phyloP scores from a whole-genome alignment of 2,888 invertebrate genomes.

The Drosophila anceps region DNA sequence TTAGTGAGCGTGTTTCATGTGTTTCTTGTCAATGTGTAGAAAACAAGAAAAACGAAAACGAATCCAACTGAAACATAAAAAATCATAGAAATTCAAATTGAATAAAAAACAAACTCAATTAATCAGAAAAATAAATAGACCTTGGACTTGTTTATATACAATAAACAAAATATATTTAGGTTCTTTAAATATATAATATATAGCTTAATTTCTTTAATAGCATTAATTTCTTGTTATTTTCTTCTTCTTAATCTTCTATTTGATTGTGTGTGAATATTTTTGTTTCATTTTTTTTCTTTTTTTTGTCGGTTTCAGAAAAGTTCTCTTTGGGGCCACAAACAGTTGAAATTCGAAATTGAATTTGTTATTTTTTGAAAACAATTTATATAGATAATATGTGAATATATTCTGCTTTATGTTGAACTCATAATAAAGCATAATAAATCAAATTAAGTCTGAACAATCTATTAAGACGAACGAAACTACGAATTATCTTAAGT shows the following conservation, averaged over 20 bases:
- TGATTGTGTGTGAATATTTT: slow-evolving; percentile 22
- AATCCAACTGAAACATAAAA: not conserved
- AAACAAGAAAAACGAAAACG: slow-evolving; percentile 26
- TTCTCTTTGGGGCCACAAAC: slow-evolving; percentile 89
- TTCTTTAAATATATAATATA: slow-evolving; percentile 43
- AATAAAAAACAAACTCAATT: slow-evolving; percentile 28
- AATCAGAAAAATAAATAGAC: slow-evolving; percentile 35
- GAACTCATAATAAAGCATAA: slow-evolving; percentile 30
- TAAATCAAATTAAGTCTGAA: slow-evolving; percentile 32
- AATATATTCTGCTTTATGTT: slow-evolving; percentile 61
- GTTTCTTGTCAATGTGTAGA: slow-evolving; percentile 72
- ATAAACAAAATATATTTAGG: slow-evolving; percentile 55
- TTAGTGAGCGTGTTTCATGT: slow-evolving; percentile 77
- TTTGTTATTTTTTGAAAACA: slow-evolving; percentile 47
- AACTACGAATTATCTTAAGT: slow-evolving; percentile 61
- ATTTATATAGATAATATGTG: slow-evolving; percentile 47
- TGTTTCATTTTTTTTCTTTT: slow-evolving; percentile 23
- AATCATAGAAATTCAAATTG: slow-evolving; percentile 25
- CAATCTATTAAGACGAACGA: slow-evolving; percentile 43
- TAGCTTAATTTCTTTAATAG: slow-evolving; percentile 44
- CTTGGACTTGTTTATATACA: slow-evolving; percentile 54
- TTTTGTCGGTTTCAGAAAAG: slow-evolving; percentile 89
- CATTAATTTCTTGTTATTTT: slow-evolving; percentile 38
- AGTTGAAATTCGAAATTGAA: slow-evolving; percentile 78
- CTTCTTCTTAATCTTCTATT: slow-evolving; percentile 34